Conservation (phyloP, 2,797 vertebrate species). For the Amblyraja radiata region DNA sequence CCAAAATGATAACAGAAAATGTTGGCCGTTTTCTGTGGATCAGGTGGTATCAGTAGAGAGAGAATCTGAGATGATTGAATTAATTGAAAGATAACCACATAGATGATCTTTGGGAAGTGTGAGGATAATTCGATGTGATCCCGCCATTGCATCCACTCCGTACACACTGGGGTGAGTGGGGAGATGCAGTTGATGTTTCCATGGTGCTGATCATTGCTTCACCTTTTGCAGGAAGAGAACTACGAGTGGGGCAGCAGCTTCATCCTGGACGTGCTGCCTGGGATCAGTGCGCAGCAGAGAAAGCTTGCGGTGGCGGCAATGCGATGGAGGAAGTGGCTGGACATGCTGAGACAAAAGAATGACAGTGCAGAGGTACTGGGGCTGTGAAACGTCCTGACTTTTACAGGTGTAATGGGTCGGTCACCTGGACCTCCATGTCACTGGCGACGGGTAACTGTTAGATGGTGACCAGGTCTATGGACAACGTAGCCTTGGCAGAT, state of each 20-base stretch:
- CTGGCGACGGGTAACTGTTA: neutral
- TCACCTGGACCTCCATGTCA: neutral
- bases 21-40: too few relatives aligned
- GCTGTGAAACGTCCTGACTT: neutral
- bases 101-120: too few relatives aligned
- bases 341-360: slow-evolving; percentile 54
- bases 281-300: slow-evolving; percentile 76
- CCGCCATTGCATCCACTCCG: too few relatives aligned
- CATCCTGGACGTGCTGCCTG: slow-evolving; percentile 75
- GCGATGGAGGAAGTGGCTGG: slow-evolving; percentile 85
- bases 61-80: too few relatives aligned
- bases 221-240: slow-evolving; percentile 75
- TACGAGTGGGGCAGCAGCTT: slow-evolving; percentile 89
- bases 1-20: too few relatives aligned
- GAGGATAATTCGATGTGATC: too few relatives aligned
- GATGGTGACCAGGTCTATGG: neutral
- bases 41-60: too few relatives aligned
- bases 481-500: neutral
- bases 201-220: neutral
- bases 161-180: too few relatives aligned
- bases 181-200: too few relatives aligned
- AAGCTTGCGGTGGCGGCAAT: slow-evolving; percentile 79
- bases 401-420: neutral
- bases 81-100: too few relatives aligned
- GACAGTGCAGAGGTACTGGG: slow-evolving; percentile 27